These are phyloP conservation scores for Rattus rattus DNA, from an alignment of 2,113 vertebrate species.

Conservation along the genomic window DNA sequence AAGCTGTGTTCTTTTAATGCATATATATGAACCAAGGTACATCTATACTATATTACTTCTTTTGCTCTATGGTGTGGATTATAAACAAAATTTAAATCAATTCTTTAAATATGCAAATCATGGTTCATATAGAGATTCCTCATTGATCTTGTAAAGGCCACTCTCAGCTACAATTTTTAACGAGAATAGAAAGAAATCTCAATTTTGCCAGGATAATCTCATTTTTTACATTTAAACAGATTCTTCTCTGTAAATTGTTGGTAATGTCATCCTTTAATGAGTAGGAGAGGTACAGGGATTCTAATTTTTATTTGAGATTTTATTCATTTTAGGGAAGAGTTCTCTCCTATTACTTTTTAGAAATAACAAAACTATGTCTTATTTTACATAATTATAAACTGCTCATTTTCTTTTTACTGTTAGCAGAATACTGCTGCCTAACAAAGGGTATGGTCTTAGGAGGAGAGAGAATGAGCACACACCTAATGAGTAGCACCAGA, in stretches of 20 bases:
- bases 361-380: conserved; percentile 74
- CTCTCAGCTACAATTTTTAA: conserved; percentile 64
- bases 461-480: conserved; percentile 50
- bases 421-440: conserved; percentile 73
- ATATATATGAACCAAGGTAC: neutral
- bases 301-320: conserved; percentile 77
- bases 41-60: neutral
- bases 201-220: conserved; percentile 72
- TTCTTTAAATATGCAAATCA: conserved; percentile 65
- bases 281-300: conserved; percentile 42
- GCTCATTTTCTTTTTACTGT: conserved; percentile 77
- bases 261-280: conserved; percentile 73
- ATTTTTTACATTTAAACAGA: conserved; percentile 62
- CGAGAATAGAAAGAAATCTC: conserved; percentile 67
- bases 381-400: conserved; percentile 76
- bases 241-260: conserved; percentile 64
- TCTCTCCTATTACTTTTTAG: conserved; percentile 69
- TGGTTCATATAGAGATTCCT: conserved; percentile 48
- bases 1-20: neutral
- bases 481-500: conserved; percentile 65
- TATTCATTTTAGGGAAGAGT: conserved; percentile 68
- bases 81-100: conserved; percentile 40
- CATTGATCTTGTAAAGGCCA: conserved; percentile 67
- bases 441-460: conserved; percentile 73
- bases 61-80: neutral